phyloP scores from a whole-genome alignment of 2,888 invertebrate genomes.

The Luperina nickerlii region DNA sequence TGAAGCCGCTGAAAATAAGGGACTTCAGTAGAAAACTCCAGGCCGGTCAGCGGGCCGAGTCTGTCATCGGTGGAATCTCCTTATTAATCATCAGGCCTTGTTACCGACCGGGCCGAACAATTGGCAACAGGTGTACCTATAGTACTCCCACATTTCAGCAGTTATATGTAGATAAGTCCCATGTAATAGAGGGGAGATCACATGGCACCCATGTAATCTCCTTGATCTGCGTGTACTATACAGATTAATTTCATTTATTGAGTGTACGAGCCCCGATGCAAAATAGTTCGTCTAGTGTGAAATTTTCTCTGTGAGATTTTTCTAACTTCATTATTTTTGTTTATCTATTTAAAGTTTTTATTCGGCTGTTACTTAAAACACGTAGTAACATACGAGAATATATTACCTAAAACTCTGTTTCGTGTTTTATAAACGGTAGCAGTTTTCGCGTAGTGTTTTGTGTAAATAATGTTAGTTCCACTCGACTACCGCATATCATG shows the following conservation, averaged over 20 bases:
- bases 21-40: background rate
- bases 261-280: background rate
- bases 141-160: background rate
- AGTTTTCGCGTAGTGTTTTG: background rate
- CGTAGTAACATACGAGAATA: background rate
- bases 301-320: no score
- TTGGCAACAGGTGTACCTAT: background rate
- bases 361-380: background rate
- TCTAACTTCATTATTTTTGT: no score
- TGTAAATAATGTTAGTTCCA: constrained; percentile 7
- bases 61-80: background rate
- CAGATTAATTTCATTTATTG: background rate
- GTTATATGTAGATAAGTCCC: background rate
- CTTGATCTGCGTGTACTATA: background rate
- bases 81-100: background rate
- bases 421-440: background rate
- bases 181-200: background rate
- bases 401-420: background rate
- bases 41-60: no score
- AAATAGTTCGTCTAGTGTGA: no score
- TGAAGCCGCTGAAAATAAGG: constrained; percentile 4
- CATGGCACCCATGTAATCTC: background rate
- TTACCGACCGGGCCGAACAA: background rate
- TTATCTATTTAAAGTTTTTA: background rate
- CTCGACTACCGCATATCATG: constrained; percentile 25